Conservation (phyloP, 2,888 invertebrate genomes). For the Oscheius sp. region DNA sequence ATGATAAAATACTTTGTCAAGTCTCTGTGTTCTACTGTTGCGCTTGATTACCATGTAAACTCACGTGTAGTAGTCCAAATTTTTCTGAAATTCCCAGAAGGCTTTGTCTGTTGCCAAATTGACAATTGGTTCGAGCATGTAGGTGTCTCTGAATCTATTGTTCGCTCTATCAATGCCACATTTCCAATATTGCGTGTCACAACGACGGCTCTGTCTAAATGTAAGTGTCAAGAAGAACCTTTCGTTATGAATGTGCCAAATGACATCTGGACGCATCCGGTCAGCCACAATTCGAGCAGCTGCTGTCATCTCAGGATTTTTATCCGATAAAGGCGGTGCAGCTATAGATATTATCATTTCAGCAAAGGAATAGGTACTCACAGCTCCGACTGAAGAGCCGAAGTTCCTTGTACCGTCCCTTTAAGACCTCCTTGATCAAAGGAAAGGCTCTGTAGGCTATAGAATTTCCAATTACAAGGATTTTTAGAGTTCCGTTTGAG, state of each 20-base stretch:
- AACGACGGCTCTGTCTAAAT: too few species aligned
- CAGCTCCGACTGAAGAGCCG: slow-evolving; percentile 16
- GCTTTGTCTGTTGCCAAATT: slow-evolving; percentile 5
- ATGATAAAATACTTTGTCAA: slow-evolving; percentile 8
- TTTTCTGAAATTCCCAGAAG: slow-evolving; percentile 11
- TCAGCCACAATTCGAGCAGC: slow-evolving; percentile 30
- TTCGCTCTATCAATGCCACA: too few species aligned
- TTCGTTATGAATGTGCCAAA: slow-evolving; percentile 8
- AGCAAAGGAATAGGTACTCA: not conserved
- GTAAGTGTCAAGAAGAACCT: not conserved
- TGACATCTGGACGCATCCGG: slow-evolving; percentile 15
- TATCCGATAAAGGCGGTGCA: not conserved
- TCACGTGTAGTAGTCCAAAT: slow-evolving; percentile 26
- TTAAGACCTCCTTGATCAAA: slow-evolving; percentile 18
- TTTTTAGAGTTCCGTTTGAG: slow-evolving; percentile 5
- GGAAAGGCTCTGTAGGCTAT: slow-evolving; percentile 34
- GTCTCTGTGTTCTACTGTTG: not conserved
- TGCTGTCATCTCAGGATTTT: slow-evolving; percentile 10
- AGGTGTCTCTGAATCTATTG: not conserved
- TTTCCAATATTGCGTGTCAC: too few species aligned
- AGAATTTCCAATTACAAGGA: slow-evolving; percentile 25
- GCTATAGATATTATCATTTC: not conserved
- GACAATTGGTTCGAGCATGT: not conserved
- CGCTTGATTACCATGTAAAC: not conserved
- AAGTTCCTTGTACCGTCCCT: slow-evolving; percentile 21